Evolutionary conservation across 2,113 vertebrate species (phyloP), one percentile per base, ranked within the genome.

Genomic region (Takifugu flavidus): DNA sequence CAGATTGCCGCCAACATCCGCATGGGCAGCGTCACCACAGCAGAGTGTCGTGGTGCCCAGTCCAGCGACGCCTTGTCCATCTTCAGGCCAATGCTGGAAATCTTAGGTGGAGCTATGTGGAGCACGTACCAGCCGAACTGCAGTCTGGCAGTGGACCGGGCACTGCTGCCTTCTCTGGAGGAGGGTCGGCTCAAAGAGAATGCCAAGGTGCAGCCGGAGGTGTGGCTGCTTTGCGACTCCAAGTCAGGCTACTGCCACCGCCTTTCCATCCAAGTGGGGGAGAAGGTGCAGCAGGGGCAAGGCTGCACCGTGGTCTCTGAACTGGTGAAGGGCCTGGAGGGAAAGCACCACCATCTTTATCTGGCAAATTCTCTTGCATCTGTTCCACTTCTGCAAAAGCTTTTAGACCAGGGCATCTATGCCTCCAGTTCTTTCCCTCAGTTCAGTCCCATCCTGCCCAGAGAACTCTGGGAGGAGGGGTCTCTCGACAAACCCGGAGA

Each of bases 171-270:
- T 1, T 45, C 79, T 25, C 70, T 84, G 45, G 89, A 89, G 25
- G 79, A 74, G 27, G 84, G 74, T 8, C 43, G 49, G 42, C 42
- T 13, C 0, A 83, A 67, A 29, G 66, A 52, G 4, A 53, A 27
- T 13, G 51, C 71, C 1, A 80, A 59, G 49, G 72, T 62, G 6
- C 87, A 82, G 66, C 89, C 88, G 0, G 81, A 82, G 74, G 86
- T 92, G 25, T 92, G 91, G 91, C 86, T 92, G 29, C 82, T 92
- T 42, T 92, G 91, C 6, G 91, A 92, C 69, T 92, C 91, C 26
- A 92, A 91, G 68, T 91, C 91, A 0, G 91, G 91, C 11, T 92
- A 90, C 70, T 92, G 91, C 72, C 91, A 92, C 62, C 87, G 87
- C 15, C 45, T 92, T 47, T 79, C 82, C 53, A 77, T 92, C 54